Base-by-base conservation (phyloP, 2,797 vertebrate genomes). In the Lepilemur septentrionalis region DNA sequence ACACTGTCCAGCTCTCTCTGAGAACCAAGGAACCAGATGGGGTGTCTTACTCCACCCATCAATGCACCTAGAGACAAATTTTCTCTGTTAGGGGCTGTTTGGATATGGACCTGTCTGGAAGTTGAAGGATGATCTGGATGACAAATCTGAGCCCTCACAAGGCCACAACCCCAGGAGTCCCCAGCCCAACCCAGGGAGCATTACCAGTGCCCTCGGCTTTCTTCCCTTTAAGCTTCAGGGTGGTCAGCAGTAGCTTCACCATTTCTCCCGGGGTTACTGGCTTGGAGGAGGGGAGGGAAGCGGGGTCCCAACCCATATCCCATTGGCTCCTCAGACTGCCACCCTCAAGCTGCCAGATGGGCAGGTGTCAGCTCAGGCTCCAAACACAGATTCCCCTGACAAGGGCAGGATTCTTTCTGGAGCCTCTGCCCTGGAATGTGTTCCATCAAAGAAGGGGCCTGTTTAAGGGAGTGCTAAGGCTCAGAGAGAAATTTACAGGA, bases 401-500 rank as follows among this genome's bases (percentile, higher is more conserved):
- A 50, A 80, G 70, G 9, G 9, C 1, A 43, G 69, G 59, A 89
- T 75, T 81, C 30, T 4, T 23, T 52, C 89, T 28, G 50, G 48
- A 75, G 30, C 50, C 73, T 80, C 52, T 46, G 59, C 73, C 55
- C 75, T 13, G 5, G 59, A 82, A 65, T 35, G 15, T 70, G 52
- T 85, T 93, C 80, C 63, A 79, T 41, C 57, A 84, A 90, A 84
- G 63, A 89, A 92, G 48, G 30, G 65, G 55, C 70, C 59, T 76
- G 18, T 75, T 91, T 43, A 78, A 94, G 84, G 92, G 57, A 96
- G 90, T 35, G 17, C 91, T 70, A 4, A 13, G 23, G 95, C 88
- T 97, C 89, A 41, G 95, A 88, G 48, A 96, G 82, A 88, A 95
- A 83, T 93, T 93, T 93, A 94, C 18, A 55, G 81, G 78, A 95